These are phyloP conservation scores for Rhodeus uyekii DNA, from an alignment of 2,797 vertebrate genomes.

Conservation along the genomic window DNA sequence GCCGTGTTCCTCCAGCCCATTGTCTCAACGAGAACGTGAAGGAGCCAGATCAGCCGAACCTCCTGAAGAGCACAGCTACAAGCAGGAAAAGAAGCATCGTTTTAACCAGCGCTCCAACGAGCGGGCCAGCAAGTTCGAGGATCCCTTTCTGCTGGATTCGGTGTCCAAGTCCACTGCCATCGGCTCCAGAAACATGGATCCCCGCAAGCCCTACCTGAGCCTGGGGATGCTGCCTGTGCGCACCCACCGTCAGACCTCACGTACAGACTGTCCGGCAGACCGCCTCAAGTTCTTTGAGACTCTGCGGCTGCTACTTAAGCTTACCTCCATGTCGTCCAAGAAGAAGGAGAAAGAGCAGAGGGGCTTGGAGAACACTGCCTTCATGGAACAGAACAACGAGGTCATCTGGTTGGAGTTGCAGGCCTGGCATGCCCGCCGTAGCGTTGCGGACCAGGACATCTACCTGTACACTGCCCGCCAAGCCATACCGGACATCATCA, in stretches of 20 bases:
- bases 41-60: constrained; percentile 75
- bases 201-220: constrained; percentile 97
- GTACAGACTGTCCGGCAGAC: constrained; percentile 95
- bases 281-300: constrained; percentile 99
- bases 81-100: constrained; percentile 90
- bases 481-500: constrained; percentile 96
- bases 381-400: constrained; percentile 94
- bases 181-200: constrained; percentile 87
- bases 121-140: constrained; percentile 92
- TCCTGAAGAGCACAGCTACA: constrained; percentile 86
- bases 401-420: constrained; percentile 98
- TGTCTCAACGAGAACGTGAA: constrained; percentile 80
- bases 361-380: constrained; percentile 89
- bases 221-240: constrained; percentile 93
- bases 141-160: constrained; percentile 92
- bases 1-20: constrained; percentile 70
- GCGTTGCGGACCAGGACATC: constrained; percentile 92
- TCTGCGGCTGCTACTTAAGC: constrained; percentile 92
- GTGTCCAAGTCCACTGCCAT: constrained; percentile 86
- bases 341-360: constrained; percentile 98
- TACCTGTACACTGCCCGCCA: constrained; percentile 95
- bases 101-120: constrained; percentile 86
- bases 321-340: constrained; percentile 99
- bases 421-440: constrained; percentile 96
- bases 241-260: constrained; percentile 92